A percentile compares a stretch with the other conserved stretches of the same genome.
Conservation (phyloP, 2,888 invertebrate species). For the Buathra laborator region DNA sequence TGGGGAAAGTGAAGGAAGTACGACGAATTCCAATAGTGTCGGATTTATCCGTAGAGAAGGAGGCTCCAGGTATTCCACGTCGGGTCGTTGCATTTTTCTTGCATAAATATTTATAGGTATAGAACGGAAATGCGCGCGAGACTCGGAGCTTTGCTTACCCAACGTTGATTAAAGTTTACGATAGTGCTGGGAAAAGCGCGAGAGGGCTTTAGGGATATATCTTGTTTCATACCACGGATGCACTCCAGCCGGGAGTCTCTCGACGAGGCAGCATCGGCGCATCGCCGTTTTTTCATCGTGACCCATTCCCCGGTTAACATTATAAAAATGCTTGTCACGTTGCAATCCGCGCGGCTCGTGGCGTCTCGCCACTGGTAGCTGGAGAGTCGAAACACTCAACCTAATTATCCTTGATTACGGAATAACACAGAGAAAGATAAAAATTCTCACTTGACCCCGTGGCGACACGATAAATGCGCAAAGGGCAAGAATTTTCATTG, state of each 20-base stretch:
- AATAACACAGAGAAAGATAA: conserved; percentile 39
- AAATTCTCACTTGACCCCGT: conserved; percentile 7
- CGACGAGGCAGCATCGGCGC: conserved; percentile 30
- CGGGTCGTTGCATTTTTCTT: conserved; percentile 55
- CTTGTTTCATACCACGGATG: conserved; percentile 32
- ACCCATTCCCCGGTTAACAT: conserved; percentile 23
- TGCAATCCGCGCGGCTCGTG: not conserved
- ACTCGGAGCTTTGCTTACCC: conserved; percentile 58
- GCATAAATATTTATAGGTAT: conserved; percentile 65
- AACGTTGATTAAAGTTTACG: conserved; percentile 69
- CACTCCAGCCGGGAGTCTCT: not conserved
- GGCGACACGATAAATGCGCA: conserved; percentile 3
- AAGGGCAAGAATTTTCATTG: not conserved
- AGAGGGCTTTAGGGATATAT: conserved; percentile 47
- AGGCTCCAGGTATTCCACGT: conserved; percentile 32
- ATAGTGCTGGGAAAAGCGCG: conserved; percentile 50
- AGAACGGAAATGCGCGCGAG: conserved; percentile 27
- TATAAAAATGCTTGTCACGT: conserved; percentile 61
- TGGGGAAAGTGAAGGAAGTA: not conserved
- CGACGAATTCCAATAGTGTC: conserved; percentile 6
- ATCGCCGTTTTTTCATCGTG: conserved; percentile 24
- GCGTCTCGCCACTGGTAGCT: not conserved
- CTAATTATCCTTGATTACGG: conserved; percentile 59
- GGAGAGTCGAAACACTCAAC: conserved; percentile 28
- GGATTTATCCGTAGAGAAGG: conserved; percentile 16